Conservation (phyloP, 2,888 invertebrate genomes). For the Athalia cordata region DNA sequence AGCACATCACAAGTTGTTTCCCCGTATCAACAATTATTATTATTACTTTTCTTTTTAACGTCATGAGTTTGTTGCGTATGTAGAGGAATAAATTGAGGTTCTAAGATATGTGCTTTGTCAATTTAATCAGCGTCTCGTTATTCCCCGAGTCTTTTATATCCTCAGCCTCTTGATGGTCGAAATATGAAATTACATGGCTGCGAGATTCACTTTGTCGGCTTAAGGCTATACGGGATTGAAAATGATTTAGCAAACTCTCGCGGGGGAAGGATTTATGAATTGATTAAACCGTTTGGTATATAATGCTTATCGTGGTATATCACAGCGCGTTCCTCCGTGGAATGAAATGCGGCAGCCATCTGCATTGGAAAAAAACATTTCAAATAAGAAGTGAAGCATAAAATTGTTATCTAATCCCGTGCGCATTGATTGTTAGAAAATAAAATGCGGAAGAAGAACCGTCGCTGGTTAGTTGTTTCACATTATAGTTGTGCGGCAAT, state of each 20-base stretch:
- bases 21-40: no score
- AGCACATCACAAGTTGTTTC: not conserved
- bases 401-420: no score
- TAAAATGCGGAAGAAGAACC: not conserved
- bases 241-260: conserved; percentile 27
- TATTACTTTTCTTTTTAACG: not conserved
- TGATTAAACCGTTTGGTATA: conserved; percentile 35
- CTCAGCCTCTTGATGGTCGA: conserved; percentile 35
- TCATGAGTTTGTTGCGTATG: not conserved
- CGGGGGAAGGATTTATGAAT: conserved; percentile 31
- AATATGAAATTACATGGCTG: conserved; percentile 30
- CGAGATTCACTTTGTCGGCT: conserved; percentile 26
- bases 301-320: not conserved
- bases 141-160: conserved; percentile 35
- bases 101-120: not conserved
- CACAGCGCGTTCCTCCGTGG: conserved; percentile 8
- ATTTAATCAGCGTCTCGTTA: conserved; percentile 36
- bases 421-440: no score
- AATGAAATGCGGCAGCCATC: conserved; percentile 25
- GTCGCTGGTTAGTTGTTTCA: not conserved
- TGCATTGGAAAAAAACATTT: conserved; percentile 12
- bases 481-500: not conserved
- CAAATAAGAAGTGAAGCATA: no score
- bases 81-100: not conserved
- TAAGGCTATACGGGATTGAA: conserved; percentile 26